Conservation (phyloP, 2,797 vertebrate genomes). For the Typhlichthys subterraneus region DNA sequence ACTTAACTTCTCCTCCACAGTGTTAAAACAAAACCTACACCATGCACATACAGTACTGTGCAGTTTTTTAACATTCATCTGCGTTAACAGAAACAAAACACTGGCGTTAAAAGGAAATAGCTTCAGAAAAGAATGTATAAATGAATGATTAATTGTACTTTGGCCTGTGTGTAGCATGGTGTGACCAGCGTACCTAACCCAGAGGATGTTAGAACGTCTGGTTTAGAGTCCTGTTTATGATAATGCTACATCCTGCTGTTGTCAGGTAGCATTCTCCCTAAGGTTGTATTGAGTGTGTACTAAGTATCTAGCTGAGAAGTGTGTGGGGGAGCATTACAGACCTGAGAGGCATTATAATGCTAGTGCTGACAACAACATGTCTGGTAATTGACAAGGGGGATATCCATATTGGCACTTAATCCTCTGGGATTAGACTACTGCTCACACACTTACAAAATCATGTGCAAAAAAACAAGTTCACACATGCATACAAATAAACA, state of each 20-base stretch:
- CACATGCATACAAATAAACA: slow-evolving; percentile 5
- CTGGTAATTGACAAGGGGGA: slow-evolving; percentile 52
- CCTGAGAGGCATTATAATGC: slow-evolving; percentile 56
- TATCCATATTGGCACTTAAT: slow-evolving; percentile 37
- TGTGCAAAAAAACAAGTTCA: background rate
- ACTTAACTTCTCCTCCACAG: too few relatives aligned
- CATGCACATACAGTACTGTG: too few relatives aligned
- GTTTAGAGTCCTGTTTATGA: slow-evolving; percentile 33
- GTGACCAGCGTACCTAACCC: slow-evolving; percentile 13
- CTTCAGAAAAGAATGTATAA: too few relatives aligned
- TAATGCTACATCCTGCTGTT: slow-evolving; percentile 54
- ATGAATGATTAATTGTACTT: too few relatives aligned
- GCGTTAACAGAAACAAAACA: too few relatives aligned
- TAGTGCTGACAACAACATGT: slow-evolving; percentile 64
- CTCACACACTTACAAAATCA: slow-evolving; percentile 3
- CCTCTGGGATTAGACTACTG: slow-evolving; percentile 42
- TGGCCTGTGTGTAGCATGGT: too few relatives aligned
- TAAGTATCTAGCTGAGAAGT: slow-evolving; percentile 14
- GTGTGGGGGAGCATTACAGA: slow-evolving; percentile 31
- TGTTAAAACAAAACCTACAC: too few relatives aligned
- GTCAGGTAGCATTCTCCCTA: slow-evolving; percentile 33
- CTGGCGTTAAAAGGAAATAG: too few relatives aligned
- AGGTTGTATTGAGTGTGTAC: slow-evolving; percentile 19
- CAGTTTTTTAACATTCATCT: too few relatives aligned
- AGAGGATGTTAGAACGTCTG: slow-evolving; percentile 6